These are phyloP conservation scores for Chromobotia macracanthus DNA, from an alignment of 2,797 vertebrate species.

Conservation along the genomic window DNA sequence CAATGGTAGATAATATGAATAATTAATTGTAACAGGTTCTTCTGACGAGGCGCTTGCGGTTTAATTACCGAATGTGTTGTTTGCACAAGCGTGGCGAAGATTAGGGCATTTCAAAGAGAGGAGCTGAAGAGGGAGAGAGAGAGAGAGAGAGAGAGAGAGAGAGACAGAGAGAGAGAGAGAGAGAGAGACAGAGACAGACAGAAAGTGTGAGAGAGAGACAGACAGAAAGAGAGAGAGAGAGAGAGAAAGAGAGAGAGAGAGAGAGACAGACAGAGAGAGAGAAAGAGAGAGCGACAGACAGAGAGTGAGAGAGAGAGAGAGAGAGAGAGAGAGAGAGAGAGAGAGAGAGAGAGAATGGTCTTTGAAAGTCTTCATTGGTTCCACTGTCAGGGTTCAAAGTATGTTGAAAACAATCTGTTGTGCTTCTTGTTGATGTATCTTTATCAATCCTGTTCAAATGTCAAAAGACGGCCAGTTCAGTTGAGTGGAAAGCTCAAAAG, in stretches of 20 bases:
- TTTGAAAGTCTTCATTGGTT: constrained; percentile 29
- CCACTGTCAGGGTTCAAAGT: constrained; percentile 23
- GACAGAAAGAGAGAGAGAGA: too few species aligned
- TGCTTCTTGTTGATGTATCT: constrained; percentile 16
- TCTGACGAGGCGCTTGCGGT: constrained; percentile 57
- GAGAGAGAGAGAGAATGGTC: too few species aligned
- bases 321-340: too few species aligned
- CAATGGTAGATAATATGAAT: constrained; percentile 69
- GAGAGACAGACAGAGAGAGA: too few species aligned
- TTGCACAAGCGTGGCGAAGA: constrained; percentile 59
- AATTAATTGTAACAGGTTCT: constrained; percentile 70
- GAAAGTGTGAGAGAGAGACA: too few species aligned
- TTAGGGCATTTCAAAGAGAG: constrained; percentile 61
- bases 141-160: constrained; percentile 36
- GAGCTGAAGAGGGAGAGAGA: constrained; percentile 62
- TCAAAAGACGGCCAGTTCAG: constrained; percentile 29
- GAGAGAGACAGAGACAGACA: not conserved
- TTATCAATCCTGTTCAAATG: constrained; percentile 38
- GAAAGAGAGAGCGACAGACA: too few species aligned
- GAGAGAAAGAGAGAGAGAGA: too few species aligned
- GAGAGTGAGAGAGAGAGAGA: too few species aligned
- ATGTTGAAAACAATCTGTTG: constrained; percentile 32
- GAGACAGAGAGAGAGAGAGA: not conserved
- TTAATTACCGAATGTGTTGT: constrained; percentile 67
- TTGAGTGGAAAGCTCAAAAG: constrained; percentile 15